Evolutionary conservation across 2,797 vertebrate genomes (phyloP), one percentile per base, ranked within the genome.

Genomic region (Propithecus deckenii): DNA sequence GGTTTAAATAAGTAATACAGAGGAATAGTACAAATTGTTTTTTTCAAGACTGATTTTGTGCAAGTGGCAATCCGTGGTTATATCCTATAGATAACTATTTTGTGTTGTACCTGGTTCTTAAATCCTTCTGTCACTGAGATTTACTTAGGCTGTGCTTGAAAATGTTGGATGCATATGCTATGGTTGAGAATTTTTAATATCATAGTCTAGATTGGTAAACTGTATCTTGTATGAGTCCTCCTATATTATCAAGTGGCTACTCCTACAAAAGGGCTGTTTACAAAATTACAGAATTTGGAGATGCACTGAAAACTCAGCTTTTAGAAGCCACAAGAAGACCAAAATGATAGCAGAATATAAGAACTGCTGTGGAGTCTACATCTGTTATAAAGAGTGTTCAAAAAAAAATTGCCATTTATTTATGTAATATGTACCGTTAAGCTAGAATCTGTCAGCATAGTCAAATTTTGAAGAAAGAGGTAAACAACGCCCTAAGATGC

Each of bases 391-490:
- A 91, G 48, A 79, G 72, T 84, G 55, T 74, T 85, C 14, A 22
- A 88, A 67, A 89, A 55, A 61, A 30, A 86, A 67, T 88, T 72
- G 10, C 13, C 20, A 46, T 75, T 83, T 83, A 55, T 4, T 25
- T 94, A 81, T 78, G 30, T 89, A 75, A 80, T 52, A 48, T 48
- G 9, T 75, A 76, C 23, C 57, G 12, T 67, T 91, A 92, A 78
- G 17, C 61, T 78, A 86, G 25, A 59, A 89, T 92, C 59, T 74
- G 50, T 86, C 65, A 28, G 23, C 80, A 79, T 85, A 95, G 50
- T 95, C 41, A 87, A 18, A 52, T 92, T 92, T 87, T 81, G 35
- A 91, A 94, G 67, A 87, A 65, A 87, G 25, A 89, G 52, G 30
- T 61, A 93, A 91, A 74, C 15, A 91, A 95, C 84, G 23, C 41